Evolutionary conservation across 1,140 invertebrate species (phyloP), one percentile per base, ranked within the genome.

Genomic region (Holcopasites calliopsidis): DNA sequence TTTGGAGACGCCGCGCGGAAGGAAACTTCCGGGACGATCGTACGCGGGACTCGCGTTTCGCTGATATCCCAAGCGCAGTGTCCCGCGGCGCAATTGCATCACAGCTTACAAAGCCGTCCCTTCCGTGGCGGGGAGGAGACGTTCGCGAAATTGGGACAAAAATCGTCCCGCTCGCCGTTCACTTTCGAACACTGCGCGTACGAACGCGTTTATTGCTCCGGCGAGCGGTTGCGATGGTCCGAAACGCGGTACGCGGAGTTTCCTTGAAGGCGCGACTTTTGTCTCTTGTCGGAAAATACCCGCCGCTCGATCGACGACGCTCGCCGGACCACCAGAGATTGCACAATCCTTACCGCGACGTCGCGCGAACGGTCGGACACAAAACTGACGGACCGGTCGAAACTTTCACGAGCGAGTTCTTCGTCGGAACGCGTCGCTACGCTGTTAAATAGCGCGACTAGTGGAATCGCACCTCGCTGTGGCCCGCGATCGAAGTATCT

Each of bases 1-100:
- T n/a, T n/a, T n/a, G n/a, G n/a, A n/a, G n/a, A n/a, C n/a, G n/a
- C n/a, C n/a, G n/a, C n/a, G n/a, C n/a, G n/a, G n/a, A n/a, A n/a
- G n/a, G 40, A 55, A 44, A 42, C 42, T 61, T n/a, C n/a, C 26
- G 18, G 8, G 38, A 47, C 16, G 1, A 38, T n/a, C 42, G 21
- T 28, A 2, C 1, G 26, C 10, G 35, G 21, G 18, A 40, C 52
- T 18, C n/a, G 23, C 16, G 21, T 42, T 23, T 6, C 13, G 40
- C 38, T 28, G 55, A 33, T 26, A 72, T 58, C 50, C 13, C 2
- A 47, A 54, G 65, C 66, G 31, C 40, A 66, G 50, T 50, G 44
- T 66, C 40, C 50, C 50, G 35, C 60, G 61, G 28, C 54, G n/a
- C 38, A 73, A 73, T 44, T 65, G 61, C 71, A 73, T 73, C 65